Evolutionary conservation across 2,888 invertebrate genomes (phyloP), one percentile per base, ranked within the genome.

Genomic region (Hololepta plana): DNA sequence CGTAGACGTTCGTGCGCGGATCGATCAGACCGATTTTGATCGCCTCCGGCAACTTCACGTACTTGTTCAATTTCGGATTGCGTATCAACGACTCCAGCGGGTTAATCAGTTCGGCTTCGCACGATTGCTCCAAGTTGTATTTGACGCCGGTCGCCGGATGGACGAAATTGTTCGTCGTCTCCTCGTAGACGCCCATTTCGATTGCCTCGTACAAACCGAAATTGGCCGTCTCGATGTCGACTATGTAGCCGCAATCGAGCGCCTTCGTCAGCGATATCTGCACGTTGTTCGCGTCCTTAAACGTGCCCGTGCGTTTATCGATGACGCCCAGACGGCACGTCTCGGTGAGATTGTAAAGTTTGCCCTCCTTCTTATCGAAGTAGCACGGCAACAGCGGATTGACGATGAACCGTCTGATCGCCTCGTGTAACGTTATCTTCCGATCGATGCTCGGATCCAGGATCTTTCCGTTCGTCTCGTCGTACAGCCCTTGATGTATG

Each of bases 211-310:
- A 80, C 1, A 88, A 50, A 11, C 79, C 75, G 46, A 87, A 82
- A 28, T 75, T 72, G 16, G 77, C 74, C 37, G 72, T 75, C 59
- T 87, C 76, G 37, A 85, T 81, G 43, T 87, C 85, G n/a, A 87
- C 68, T 32, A 88, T 77, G 24, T 79, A 58, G 4, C 82, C 84
- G 38, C 71, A 50, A 33, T 72, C 72, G 49, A 87, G 59, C 1
- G 87, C 85, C 43, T 74, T 70, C 12, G 70, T 70, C 4, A 87
- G 48, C 5, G 75, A 59, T 20, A 84, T 62, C 32, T 64, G 59
- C 10, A 63, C 59, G 6, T 72, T 68, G 27, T 67, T 63, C 1
- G 76, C 73, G 39, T 80, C 76, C 23, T 66, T 68, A 51, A 82
- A 84, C 32, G 70, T 72, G 2, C 84, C 84, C 22, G 69, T 72